Base-by-base conservation (phyloP, 2,888 invertebrate genomes). In the Ferrisia virgata region DNA sequence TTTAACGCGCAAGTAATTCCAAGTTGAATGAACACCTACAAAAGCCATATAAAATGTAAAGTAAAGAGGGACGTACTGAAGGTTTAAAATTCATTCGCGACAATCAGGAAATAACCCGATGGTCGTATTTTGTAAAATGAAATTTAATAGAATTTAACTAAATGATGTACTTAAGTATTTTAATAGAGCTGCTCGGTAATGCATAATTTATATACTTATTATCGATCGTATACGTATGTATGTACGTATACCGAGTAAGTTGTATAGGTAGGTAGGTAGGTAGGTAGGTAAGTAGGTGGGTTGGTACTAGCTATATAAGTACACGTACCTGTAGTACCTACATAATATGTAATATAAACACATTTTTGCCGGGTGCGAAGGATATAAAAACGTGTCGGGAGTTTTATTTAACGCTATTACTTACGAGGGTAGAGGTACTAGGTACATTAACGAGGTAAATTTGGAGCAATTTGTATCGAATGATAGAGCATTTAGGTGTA, bases 121-220 rank as follows among this genome's bases (percentile, higher is more conserved):
- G 47, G 6, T 3, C 47, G 47, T 47, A 47, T 47, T n/a, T n/a
- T n/a, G n/a, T n/a, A 47, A 53, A 22, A 22, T 53, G 8, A 53
- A 53, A 18, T 53, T 22, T 22, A 53, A 53, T 22, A 53, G 53
- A 53, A 18, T 53, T 53, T 53, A 53, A 53, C 53, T 22, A 8
- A 53, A 53, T 53, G 9, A 13, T 22, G 53, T 36, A 36, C n/a
- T n/a, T n/a, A n/a, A 6, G 36, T 53, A 53, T 53, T 53, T 22
- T 22, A 53, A 53, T 53, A 18, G 53, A 22, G 53, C 53, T 53
- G 53, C 53, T 53, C 9, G 22, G 9, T 36, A 8, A 36, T 76
- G 8, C 72, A 76, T 76, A 76, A 76, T 76, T 76, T 36, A 76
- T 36, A 22, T n/a, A n/a, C n/a, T n/a, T n/a, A n/a, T 76, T 76